phyloP scores from a whole-genome alignment of 2,797 vertebrate species.

The Platalea minor region DNA sequence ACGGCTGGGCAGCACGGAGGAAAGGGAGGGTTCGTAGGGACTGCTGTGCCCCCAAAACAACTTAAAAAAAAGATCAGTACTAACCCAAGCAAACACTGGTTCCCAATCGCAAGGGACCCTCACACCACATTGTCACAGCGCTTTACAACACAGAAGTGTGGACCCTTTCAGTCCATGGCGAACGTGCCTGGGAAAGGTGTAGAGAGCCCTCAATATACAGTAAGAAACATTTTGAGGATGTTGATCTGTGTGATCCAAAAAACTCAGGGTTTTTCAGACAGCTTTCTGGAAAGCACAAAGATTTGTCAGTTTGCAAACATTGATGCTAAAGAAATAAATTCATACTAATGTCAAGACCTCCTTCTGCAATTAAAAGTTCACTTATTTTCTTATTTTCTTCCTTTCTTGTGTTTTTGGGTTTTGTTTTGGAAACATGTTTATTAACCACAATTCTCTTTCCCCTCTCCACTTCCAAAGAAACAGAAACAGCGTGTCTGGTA shows the following conservation, averaged over 20 bases:
- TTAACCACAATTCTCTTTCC: neutral
- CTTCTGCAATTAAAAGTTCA: neutral
- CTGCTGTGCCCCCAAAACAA: neutral
- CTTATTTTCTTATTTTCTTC: neutral
- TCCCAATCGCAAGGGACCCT: neutral
- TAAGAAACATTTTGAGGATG: neutral
- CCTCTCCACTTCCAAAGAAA: neutral
- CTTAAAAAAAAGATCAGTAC: neutral
- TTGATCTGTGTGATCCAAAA: neutral
- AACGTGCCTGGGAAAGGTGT: neutral
- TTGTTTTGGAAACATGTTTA: neutral
- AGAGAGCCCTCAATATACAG: neutral
- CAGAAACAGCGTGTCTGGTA: neutral
- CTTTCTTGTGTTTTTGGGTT: neutral
- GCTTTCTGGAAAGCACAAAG: neutral
- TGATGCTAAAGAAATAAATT: neutral
- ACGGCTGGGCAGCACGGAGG: neutral
- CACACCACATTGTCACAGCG: fast-evolving
- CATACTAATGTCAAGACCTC: neutral
- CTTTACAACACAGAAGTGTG: too few relatives aligned
- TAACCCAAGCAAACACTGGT: neutral
- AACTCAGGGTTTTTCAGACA: neutral
- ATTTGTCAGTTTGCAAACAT: neutral
- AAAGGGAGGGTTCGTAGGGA: neutral
- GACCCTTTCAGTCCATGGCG: neutral